Evolutionary conservation across 2,888 invertebrate genomes (phyloP).

Genomic region (Volucella bombylans): DNA sequence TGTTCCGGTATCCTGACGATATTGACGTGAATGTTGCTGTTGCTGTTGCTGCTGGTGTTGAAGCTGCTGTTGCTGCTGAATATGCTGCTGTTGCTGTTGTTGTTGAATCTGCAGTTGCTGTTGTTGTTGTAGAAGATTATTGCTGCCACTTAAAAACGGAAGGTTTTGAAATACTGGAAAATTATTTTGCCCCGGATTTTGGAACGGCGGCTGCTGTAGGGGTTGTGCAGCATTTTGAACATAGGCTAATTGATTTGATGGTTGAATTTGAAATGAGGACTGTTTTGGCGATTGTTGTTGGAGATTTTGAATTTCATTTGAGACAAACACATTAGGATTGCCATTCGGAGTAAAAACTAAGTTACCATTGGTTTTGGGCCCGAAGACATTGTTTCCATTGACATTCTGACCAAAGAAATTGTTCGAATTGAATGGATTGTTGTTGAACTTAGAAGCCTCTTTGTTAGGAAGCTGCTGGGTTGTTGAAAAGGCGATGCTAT

Average conservation of each 20-base stretch:
- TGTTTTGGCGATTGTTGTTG: conserved; percentile 58
- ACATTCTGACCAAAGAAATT: conserved; percentile 22
- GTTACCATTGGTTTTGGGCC: conserved; percentile 26
- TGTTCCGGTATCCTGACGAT: conserved; percentile 84
- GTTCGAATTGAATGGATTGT: conserved; percentile 61
- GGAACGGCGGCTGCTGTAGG: conserved; percentile 77
- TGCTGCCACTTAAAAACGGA: conserved; percentile 64
- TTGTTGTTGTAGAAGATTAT: conserved; percentile 75
- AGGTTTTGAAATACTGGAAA: conserved; percentile 77
- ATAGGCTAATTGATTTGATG: conserved; percentile 80
- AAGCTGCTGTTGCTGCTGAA: conserved; percentile 76
- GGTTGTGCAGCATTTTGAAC: conserved; percentile 76
- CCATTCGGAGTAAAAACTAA: conserved; percentile 77
- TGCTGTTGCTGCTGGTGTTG: conserved; percentile 81
- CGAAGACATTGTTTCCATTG: conserved; percentile 56
- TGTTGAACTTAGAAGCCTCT: conserved; percentile 83
- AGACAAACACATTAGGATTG: conserved; percentile 46
- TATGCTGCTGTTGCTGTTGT: conserved; percentile 78
- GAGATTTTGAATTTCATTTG: conserved; percentile 54
- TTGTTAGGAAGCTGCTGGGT: conserved; percentile 84
- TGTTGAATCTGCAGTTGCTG: conserved; percentile 76
- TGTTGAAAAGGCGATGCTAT: conserved; percentile 66
- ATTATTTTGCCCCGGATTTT: conserved; percentile 78
- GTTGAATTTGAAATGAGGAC: conserved; percentile 78
- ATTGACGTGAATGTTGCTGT: conserved; percentile 81